Evolutionary conservation across 1,140 invertebrate genomes (phyloP).

Genomic region (Macrostomum lignano): DNA sequence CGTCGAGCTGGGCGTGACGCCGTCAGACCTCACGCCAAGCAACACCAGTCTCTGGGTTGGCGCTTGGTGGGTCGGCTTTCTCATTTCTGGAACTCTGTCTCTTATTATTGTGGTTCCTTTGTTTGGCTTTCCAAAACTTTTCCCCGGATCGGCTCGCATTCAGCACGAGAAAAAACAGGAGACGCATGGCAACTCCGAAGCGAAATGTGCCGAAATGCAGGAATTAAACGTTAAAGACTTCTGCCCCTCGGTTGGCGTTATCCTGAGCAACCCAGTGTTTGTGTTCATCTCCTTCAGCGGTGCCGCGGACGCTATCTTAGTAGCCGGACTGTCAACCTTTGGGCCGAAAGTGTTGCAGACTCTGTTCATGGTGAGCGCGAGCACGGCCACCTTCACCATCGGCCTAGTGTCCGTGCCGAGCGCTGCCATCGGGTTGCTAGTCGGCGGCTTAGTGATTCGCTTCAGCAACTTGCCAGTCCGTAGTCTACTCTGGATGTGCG

Average conservation of each 20-base stretch:
- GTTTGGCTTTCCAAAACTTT: constrained; percentile 53
- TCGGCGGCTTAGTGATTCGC: no score
- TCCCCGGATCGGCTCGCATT: no score
- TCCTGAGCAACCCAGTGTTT: no score
- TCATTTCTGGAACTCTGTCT: constrained; percentile 46
- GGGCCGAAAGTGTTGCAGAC: constrained; percentile 50
- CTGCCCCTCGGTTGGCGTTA: no score
- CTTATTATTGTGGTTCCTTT: constrained; percentile 54
- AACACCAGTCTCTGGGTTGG: constrained; percentile 41
- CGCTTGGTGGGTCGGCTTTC: constrained; percentile 76
- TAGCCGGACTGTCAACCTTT: constrained; percentile 49
- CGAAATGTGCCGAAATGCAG: no score
- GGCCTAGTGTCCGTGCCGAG: constrained; percentile 32
- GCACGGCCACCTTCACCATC: constrained; percentile 40
- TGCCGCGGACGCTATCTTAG: no score
- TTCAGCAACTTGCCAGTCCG: no score
- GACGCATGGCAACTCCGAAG: no score
- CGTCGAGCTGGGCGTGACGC: constrained; percentile 40
- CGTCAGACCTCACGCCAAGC: constrained; percentile 8
- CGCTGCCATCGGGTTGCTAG: constrained; percentile 15
- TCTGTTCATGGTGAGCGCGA: constrained; percentile 44
- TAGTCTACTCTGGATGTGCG: no score
- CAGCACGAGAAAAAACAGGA: no score
- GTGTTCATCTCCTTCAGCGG: no score
- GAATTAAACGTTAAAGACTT: no score